Evolutionary conservation across 2,797 vertebrate species (phyloP).

Genomic region (Lacerta agilis): DNA sequence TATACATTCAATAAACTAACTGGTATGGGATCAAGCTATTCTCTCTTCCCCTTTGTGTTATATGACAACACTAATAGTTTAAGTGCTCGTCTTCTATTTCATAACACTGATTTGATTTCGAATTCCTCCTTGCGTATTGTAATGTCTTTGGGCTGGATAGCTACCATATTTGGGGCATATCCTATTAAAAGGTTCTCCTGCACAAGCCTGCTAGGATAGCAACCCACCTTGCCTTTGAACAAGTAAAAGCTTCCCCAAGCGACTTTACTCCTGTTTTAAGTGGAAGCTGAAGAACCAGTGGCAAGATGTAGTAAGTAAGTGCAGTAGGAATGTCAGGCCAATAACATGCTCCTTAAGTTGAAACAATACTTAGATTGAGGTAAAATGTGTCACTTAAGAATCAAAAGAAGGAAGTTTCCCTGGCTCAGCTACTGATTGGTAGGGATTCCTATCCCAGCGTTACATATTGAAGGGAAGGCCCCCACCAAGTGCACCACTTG

Average conservation of each 20-base stretch:
- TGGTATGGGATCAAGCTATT: background rate
- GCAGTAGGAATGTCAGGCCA: background rate
- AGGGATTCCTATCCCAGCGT: background rate
- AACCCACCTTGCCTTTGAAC: background rate
- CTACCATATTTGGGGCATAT: background rate
- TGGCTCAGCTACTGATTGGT: background rate
- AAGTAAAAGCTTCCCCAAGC: background rate
- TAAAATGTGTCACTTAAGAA: background rate
- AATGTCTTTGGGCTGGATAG: background rate
- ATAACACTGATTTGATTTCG: background rate
- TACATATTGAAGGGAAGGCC: background rate
- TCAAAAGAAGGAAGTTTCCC: background rate
- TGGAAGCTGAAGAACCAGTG: background rate
- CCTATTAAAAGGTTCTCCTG: background rate
- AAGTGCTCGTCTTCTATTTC: background rate
- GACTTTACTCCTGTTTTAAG: background rate
- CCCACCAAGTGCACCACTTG: background rate
- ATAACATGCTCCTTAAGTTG: background rate
- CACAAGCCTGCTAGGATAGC: too few species aligned
- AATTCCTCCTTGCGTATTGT: background rate
- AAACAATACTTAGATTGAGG: background rate
- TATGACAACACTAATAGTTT: background rate
- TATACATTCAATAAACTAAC: background rate
- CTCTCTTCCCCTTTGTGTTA: background rate
- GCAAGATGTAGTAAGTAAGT: background rate